These are phyloP conservation scores for Trididemnum nubilum DNA, from an alignment of 23 tunicate genomes.

Conservation along the genomic window DNA sequence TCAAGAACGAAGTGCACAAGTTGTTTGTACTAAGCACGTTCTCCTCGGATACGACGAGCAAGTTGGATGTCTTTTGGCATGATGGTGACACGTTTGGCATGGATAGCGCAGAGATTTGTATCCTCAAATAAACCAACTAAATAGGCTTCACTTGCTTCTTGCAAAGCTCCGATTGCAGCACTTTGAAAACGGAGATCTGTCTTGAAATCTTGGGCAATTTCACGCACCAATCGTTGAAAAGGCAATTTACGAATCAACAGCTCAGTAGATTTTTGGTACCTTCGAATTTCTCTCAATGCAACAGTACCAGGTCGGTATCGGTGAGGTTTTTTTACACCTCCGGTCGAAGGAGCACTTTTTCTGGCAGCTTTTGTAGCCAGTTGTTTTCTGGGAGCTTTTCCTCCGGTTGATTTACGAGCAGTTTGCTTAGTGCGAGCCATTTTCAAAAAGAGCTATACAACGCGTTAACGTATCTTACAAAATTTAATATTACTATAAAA, in stretches of 20 bases:
- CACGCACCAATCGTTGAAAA: conserved; percentile 89
- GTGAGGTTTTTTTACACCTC: conserved; percentile 97
- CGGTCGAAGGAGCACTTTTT: conserved; percentile 94
- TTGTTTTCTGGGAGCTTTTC: conserved; percentile 95
- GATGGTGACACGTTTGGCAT: conserved; percentile 95
- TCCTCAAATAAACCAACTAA: conserved; percentile 96
- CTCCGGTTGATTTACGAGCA: conserved; percentile 94
- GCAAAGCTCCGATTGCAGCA: conserved; percentile 83
- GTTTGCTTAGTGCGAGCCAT: conserved; percentile 99
- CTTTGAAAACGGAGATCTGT: conserved; percentile 94
- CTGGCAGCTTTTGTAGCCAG: conserved; percentile 95
- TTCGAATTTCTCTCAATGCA: conserved; percentile 91
- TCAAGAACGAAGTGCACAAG: not conserved
- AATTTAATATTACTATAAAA: too few relatives aligned
- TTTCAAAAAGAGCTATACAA: too few relatives aligned
- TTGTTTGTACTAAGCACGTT: conserved; percentile 52
- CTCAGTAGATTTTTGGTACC: conserved; percentile 91
- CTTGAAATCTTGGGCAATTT: conserved; percentile 97
- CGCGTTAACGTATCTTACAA: too few relatives aligned
- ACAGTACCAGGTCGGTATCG: conserved; percentile 96
- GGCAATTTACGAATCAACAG: conserved; percentile 85
- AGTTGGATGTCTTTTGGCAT: conserved; percentile 98
- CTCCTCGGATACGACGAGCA: conserved; percentile 96
- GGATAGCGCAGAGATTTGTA: conserved; percentile 96
- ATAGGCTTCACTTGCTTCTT: conserved; percentile 96